Evolutionary conservation across 2,888 invertebrate species (phyloP), one percentile per base, ranked within the genome.

Genomic region (Teinopalpus imperialis): DNA sequence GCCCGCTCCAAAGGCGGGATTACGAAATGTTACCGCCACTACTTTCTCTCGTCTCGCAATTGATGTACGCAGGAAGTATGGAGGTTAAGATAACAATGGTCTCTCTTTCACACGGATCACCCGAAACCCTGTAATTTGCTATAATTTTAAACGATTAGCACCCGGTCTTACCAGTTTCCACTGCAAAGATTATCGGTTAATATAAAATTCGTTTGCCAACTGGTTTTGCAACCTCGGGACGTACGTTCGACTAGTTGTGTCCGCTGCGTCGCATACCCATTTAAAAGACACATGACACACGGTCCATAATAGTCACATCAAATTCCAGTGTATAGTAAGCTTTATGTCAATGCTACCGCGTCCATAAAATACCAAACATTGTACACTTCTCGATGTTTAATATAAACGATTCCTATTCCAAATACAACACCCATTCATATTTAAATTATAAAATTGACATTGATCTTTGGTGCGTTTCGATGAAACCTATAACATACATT

Each of bases 81-180:
- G 81, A 85, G 86, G 83, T 86, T 85, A 87, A 75, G 70, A 85
- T 74, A 86, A 86, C 83, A 86, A 69, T 70, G 69, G 77, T 69
- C 41, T 46, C 41, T 35, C 41, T 41, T 43, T 35, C n/a, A 34
- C 42, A 13, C 13, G 20, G 20, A 43, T 23, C 6, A 35, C 20
- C 18, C 29, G 7, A 41, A 23, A 34, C 9, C 54, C 56, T 47
- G 52, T 51, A 45, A 52, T 45, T 32, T 48, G 48, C 47, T 51
- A 47, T 49, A 41, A 31, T 47, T 35, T 44, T 43, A 46, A 50
- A 48, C 20, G 31, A 48, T 50, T 49, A 50, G 49, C 42, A 34
- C 45, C 41, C 39, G 31, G 44, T 34, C 45, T 48, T 48, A 31
- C 49, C 36, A 49, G 50, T 52, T 47, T 42, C 45, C 32, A 34